Base-by-base conservation (phyloP, 1,140 invertebrate genomes). In the Aplysia californica region DNA sequence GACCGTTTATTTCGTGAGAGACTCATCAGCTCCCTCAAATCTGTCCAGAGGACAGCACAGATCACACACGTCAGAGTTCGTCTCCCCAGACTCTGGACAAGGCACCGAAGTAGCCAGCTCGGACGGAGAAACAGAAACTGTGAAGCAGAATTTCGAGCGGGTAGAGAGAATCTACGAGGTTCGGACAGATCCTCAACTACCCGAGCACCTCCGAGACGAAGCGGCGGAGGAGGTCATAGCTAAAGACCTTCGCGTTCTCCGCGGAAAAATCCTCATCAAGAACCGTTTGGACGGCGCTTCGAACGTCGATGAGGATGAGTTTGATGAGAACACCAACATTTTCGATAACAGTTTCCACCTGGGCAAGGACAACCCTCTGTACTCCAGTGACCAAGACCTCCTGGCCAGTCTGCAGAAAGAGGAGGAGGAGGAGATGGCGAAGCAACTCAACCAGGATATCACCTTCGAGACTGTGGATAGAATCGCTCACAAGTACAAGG, bases 301-400 rank as follows among this genome's bases (percentile, higher is more conserved):
- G n/a, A 80, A 83, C 29, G 79, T 80, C 5, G 80, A 80, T 4
- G 78, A 77, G 20, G 82, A 85, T 36, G n/a, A n/a, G n/a, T 82
- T 81, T 35, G 79, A 83, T 64, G 82, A 86, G 26, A 86, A 86
- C 65, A 80, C 83, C 21, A 86, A 86, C 68, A 44, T 86, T 61
- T 86, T 86, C 77, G 84, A 84, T 56, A 80, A 79, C 15, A 69
- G 65, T 21, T 86, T 85, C 75, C 82, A 81, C 56, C 70, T 84
- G 74, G 79, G 75, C 31, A 85, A 85, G 67, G 81, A 84, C 50
- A 86, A 86, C 66, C 85, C 85, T 0, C 72, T 86, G 59, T 86
- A 86, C 59, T 76, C 83, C 59, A 86, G 85, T 77, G 85, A 86
- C 59, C 81, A 80, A 15, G 84, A 86, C 71, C 58, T 86, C 26